Evolutionary conservation across 2,113 vertebrate species (phyloP).

Genomic region (Cavia porcellus): DNA sequence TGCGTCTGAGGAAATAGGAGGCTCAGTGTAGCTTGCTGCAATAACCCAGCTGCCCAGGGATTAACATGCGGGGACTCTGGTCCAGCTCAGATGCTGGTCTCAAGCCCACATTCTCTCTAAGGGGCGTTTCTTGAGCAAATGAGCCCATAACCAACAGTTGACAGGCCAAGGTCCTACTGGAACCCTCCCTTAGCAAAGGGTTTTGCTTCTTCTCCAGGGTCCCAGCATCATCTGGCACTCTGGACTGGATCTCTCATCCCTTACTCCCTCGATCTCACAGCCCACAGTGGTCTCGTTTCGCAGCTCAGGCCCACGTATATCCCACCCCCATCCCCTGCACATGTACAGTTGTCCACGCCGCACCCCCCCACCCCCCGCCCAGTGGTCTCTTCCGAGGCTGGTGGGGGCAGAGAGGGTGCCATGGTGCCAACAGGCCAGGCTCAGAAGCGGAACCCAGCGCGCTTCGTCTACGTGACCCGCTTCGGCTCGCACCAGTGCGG

Average conservation of each 20-base stretch:
- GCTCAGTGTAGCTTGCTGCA: neutral
- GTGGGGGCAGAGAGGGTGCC: neutral
- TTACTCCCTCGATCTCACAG: accelerated
- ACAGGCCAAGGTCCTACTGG: too few relatives aligned
- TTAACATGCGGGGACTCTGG: neutral
- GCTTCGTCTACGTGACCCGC: conserved; percentile 76
- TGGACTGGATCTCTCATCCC: neutral
- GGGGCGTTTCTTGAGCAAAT: neutral
- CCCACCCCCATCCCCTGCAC: too few relatives aligned
- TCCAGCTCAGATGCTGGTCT: neutral
- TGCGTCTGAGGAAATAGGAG: neutral
- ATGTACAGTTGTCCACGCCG: neutral
- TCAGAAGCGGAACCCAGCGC: accelerated
- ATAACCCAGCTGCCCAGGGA: neutral
- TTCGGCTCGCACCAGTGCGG: conserved; percentile 84
- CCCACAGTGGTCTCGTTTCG: accelerated
- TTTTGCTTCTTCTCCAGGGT: neutral
- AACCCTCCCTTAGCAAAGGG: neutral
- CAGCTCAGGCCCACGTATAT: neutral
- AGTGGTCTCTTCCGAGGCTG: neutral
- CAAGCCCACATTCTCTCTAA: neutral
- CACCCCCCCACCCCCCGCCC: neutral
- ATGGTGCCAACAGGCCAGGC: neutral
- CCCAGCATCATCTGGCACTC: neutral
- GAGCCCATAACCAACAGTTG: neutral